Percentiles rank a stretch among this genome's conserved stretches.
Conservation (phyloP, 2,113 vertebrate species). For the Mionectes macconnelli region DNA sequence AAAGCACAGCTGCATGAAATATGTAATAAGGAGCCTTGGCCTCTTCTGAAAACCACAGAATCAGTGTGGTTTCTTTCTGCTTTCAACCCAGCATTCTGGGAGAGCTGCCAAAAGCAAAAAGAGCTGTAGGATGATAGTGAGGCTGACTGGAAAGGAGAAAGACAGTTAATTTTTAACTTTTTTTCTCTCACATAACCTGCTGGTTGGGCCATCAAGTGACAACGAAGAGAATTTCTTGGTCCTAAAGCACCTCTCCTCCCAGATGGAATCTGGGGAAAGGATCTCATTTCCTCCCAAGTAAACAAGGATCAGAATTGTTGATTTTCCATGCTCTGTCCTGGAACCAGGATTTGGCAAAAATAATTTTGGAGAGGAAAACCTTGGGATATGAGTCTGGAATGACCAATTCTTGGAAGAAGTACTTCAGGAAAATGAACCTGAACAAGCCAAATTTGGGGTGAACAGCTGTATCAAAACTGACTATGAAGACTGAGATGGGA, state of each 20-base stretch:
- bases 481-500: fast-evolving
- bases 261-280: not conserved
- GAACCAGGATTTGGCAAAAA: not conserved
- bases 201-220: not conserved
- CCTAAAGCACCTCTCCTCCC: not conserved
- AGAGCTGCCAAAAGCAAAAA: conserved; percentile 20
- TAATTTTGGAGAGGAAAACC: not conserved
- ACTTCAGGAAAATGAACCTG: not conserved
- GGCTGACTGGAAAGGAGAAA: not conserved
- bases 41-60: conserved; percentile 20
- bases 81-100: not conserved
- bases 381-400: not conserved
- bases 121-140: not conserved
- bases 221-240: not conserved
- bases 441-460: not conserved
- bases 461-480: not conserved
- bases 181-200: not conserved
- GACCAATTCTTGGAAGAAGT: not conserved
- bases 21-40: not conserved
- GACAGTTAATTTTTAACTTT: not conserved
- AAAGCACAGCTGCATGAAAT: conserved; percentile 46
- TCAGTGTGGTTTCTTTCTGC: not conserved
- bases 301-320: not conserved
- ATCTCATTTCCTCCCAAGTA: not conserved
- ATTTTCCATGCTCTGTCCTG: not conserved